phyloP scores from a whole-genome alignment of 2,113 vertebrate genomes.

The Xenopus laevis region DNA sequence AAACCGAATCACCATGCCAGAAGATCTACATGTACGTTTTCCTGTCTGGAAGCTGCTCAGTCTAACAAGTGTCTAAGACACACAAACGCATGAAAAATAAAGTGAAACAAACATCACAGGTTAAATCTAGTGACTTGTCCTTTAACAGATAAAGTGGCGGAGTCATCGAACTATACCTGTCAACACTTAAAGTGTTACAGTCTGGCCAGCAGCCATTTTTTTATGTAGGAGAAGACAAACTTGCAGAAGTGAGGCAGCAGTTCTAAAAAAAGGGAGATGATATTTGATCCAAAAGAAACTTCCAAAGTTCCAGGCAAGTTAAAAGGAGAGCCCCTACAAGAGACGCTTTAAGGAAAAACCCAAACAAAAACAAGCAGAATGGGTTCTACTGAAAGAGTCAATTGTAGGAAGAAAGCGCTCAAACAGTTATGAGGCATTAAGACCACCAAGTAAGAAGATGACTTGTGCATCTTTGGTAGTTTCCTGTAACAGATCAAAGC shows the following conservation, averaged over 20 bases:
- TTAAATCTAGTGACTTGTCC: conserved; percentile 34
- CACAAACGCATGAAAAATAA: too few species aligned
- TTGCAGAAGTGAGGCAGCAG: conserved; percentile 63
- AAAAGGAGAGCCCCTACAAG: conserved; percentile 66
- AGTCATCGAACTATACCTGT: conserved; percentile 50
- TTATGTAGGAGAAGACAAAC: conserved; percentile 65
- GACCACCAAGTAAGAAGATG: conserved; percentile 62
- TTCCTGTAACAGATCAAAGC: conserved; percentile 20
- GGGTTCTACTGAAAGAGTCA: conserved; percentile 56
- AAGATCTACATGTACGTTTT: conserved; percentile 33
- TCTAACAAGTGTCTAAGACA: conserved; percentile 37
- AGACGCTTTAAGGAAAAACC: conserved; percentile 59
- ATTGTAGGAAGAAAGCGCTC: conserved; percentile 55
- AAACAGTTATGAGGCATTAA: conserved; percentile 49
- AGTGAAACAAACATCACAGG: too few species aligned
- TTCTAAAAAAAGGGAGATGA: conserved; percentile 61
- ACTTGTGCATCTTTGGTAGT: conserved; percentile 48
- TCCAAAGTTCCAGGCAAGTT: conserved; percentile 63
- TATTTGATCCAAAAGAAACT: conserved; percentile 66
- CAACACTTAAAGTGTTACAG: conserved; percentile 57
- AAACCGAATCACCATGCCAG: conserved; percentile 26
- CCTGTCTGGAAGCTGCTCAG: conserved; percentile 35
- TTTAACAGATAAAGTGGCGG: conserved; percentile 46
- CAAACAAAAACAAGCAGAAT: conserved; percentile 52
- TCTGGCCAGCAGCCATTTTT: conserved; percentile 60